Percentiles rank a stretch among this genome's conserved stretches.
Evolutionary conservation across 2,888 invertebrate genomes (phyloP).

Genomic region (Glyphotaelius pellucidus): DNA sequence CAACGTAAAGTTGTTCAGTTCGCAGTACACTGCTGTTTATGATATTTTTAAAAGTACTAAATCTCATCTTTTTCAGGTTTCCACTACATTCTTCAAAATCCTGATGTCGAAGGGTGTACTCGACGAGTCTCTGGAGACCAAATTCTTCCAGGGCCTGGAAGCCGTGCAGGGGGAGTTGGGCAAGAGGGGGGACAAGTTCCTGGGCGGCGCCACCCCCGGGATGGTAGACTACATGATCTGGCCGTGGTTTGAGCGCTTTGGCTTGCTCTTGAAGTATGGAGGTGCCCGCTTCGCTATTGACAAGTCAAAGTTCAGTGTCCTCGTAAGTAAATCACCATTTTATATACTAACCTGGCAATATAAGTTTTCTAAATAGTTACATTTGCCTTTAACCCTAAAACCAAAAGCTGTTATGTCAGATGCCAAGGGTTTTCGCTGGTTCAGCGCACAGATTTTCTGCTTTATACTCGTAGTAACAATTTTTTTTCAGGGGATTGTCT

Average conservation of each 20-base stretch:
- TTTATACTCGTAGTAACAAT: too few species aligned
- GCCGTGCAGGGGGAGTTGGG: constrained; percentile 82
- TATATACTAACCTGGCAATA: not conserved
- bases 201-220: constrained; percentile 84
- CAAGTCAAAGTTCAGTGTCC: constrained; percentile 79
- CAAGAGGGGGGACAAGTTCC: constrained; percentile 80
- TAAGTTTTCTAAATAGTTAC: not conserved
- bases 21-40: too few species aligned
- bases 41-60: not conserved
- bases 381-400: not conserved
- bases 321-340: constrained; percentile 76
- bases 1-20: too few species aligned
- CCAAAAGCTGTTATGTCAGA: not conserved
- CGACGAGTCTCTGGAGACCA: constrained; percentile 73
- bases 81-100: constrained; percentile 77
- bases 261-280: constrained; percentile 78
- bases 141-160: constrained; percentile 79
- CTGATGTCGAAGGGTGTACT: constrained; percentile 72
- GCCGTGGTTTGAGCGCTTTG: constrained; percentile 87
- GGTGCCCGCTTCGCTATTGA: constrained; percentile 82
- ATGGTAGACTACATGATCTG: constrained; percentile 90
- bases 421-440: too few species aligned
- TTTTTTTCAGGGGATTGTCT: too few species aligned
- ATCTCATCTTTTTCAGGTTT: constrained; percentile 71
- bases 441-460: too few species aligned